phyloP scores from a whole-genome alignment of 2,797 vertebrate species.

The Pipistrellus nathusii region DNA sequence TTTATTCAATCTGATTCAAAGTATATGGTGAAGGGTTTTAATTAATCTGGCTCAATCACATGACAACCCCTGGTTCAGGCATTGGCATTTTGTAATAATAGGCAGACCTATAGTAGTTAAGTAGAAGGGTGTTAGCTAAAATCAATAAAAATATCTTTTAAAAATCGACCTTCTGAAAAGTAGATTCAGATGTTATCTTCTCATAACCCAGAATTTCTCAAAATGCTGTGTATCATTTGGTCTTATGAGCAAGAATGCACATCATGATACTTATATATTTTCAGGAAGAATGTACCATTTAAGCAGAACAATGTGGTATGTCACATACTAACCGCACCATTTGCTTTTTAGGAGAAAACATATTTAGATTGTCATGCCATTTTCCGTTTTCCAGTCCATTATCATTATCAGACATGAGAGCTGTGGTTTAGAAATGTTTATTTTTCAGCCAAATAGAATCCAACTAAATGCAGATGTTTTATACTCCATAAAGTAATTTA shows the following conservation, averaged over 20 bases:
- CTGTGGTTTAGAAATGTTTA: constrained; percentile 47
- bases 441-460: constrained; percentile 58
- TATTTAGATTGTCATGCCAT: constrained; percentile 57
- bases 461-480: constrained; percentile 59
- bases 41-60: not conserved
- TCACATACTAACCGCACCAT: not conserved
- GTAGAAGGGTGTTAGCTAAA: not conserved
- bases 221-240: not conserved
- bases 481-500: constrained; percentile 66
- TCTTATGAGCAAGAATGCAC: not conserved
- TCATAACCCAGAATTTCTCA: not conserved
- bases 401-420: constrained; percentile 35
- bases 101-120: not conserved
- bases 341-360: constrained; percentile 61
- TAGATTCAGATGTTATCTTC: not conserved
- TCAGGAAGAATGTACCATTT: constrained; percentile 12
- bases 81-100: not conserved
- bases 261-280: not conserved
- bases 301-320: not conserved
- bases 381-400: constrained; percentile 48
- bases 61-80: not conserved
- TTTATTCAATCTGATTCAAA: not conserved
- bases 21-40: not conserved
- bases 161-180: not conserved
- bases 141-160: too few relatives aligned